These are phyloP conservation scores for Anhinga anhinga DNA, from an alignment of 2,113 vertebrate species.

Conservation along the genomic window DNA sequence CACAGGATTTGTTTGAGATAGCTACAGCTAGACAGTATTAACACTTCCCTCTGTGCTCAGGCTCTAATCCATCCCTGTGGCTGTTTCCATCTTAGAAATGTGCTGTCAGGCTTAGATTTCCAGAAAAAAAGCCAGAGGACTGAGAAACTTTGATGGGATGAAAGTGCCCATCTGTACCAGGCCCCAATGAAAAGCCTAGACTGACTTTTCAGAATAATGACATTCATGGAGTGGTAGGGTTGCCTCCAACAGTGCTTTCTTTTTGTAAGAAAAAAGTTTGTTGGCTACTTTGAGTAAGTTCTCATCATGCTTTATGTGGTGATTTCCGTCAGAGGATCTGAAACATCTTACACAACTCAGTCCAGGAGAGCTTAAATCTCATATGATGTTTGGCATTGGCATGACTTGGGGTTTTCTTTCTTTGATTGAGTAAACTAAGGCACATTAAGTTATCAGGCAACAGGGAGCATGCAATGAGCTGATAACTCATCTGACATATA, in stretches of 20 bases:
- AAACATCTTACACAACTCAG: background rate
- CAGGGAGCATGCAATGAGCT: background rate
- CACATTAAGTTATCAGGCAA: background rate
- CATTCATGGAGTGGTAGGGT: background rate
- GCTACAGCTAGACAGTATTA: background rate
- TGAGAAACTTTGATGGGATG: background rate
- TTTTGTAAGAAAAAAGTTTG: background rate
- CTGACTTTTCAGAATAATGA: background rate
- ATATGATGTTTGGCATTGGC: background rate
- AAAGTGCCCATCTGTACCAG: background rate
- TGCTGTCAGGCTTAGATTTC: background rate
- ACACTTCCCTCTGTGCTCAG: background rate
- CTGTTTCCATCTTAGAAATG: background rate
- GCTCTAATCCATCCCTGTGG: background rate
- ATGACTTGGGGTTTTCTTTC: background rate
- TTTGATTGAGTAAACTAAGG: background rate
- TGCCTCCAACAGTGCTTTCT: background rate
- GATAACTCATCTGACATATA: background rate
- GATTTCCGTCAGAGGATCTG: background rate
- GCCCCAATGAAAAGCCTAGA: background rate
- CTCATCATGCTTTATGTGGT: background rate
- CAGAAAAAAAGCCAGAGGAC: background rate
- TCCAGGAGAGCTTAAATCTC: background rate
- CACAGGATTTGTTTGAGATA: background rate
- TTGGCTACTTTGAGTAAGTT: background rate